phyloP scores from a whole-genome alignment of 2,113 vertebrate species.

The Psammodynastes pulverulentus region DNA sequence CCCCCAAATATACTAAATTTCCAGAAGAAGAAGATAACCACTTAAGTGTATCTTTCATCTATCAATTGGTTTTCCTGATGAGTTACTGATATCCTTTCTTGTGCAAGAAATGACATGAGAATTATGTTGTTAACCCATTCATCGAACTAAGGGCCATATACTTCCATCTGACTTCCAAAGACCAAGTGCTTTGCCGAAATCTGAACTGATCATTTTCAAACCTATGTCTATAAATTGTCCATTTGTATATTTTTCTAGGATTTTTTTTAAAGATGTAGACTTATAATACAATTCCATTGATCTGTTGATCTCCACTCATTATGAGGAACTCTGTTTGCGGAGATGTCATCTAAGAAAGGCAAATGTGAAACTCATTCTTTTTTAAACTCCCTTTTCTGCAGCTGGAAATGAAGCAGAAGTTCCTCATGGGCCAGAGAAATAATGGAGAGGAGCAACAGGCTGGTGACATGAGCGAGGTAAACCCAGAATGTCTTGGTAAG shows the following conservation, averaged over 20 bases:
- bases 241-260: not conserved
- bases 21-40: not conserved
- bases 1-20: not conserved
- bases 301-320: not conserved
- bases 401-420: slow-evolving; percentile 98
- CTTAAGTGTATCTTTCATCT: not conserved
- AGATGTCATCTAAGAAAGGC: not conserved
- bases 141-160: not conserved
- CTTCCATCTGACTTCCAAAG: not conserved
- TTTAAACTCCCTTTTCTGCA: slow-evolving; percentile 58
- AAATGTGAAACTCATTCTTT: slow-evolving; percentile 24
- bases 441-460: slow-evolving; percentile 70
- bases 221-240: not conserved
- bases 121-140: not conserved
- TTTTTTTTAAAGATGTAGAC: not conserved
- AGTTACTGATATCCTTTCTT: not conserved
- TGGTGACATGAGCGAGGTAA: slow-evolving; percentile 72
- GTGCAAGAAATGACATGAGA: not conserved
- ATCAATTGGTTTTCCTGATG: not conserved
- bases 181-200: not conserved
- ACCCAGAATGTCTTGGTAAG: slow-evolving; percentile 87
- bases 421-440: slow-evolving; percentile 71
- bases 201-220: not conserved
- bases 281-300: not conserved
- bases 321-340: not conserved